phyloP scores from a whole-genome alignment of 2,797 vertebrate genomes.

The Danio choprae region DNA sequence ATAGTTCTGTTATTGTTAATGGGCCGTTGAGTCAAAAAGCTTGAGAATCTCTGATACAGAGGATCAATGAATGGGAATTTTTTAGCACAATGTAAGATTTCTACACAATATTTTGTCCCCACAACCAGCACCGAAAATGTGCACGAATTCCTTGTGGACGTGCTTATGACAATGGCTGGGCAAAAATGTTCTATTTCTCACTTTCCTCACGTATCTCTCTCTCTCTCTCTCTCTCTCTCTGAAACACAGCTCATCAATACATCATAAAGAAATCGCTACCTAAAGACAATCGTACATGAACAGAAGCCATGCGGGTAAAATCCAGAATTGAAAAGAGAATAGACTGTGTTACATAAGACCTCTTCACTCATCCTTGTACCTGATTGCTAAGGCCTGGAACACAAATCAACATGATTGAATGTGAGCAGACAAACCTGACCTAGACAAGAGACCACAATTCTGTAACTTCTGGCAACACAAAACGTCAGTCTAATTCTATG shows the following conservation, averaged over 20 bases:
- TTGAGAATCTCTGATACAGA: background rate
- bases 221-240: background rate
- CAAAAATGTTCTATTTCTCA: background rate
- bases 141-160: background rate
- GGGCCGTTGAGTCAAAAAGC: background rate
- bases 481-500: constrained; percentile 13
- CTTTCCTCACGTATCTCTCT: background rate
- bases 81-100: background rate
- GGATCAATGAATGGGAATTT: background rate
- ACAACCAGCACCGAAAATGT: background rate
- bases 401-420: constrained; percentile 41
- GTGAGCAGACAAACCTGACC: background rate
- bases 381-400: constrained; percentile 43
- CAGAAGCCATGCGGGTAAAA: background rate
- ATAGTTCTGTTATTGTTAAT: too few relatives aligned
- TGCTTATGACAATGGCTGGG: background rate
- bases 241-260: constrained; percentile 3
- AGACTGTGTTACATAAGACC: constrained; percentile 25
- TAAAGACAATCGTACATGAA: background rate
- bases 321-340: background rate
- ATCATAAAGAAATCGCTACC: background rate
- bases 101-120: background rate
- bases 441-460: constrained; percentile 21
- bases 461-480: background rate
- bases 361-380: constrained; percentile 41